These are phyloP conservation scores for Muschampia plurimacula DNA, from an alignment of 2,888 invertebrate species.

Conservation along the genomic window DNA sequence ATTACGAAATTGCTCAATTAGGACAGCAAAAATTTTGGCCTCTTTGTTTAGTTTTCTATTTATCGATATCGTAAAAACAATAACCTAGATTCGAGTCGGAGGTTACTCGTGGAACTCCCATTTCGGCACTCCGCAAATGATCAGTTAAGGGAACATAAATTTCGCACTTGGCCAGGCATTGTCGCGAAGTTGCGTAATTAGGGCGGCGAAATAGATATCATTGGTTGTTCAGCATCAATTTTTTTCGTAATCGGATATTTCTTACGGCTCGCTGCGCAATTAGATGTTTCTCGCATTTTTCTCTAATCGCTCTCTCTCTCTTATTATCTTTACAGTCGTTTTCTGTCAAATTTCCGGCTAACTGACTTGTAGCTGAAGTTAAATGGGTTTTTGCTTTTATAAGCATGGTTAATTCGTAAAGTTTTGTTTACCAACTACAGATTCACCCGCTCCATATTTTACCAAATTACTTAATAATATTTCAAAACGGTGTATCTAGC, in stretches of 20 bases:
- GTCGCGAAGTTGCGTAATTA: constrained; percentile 48
- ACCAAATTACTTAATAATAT: too few relatives aligned
- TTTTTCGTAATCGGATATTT: constrained; percentile 47
- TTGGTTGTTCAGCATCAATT: constrained; percentile 45
- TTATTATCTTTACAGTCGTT: background rate
- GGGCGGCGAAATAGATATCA: constrained; percentile 45
- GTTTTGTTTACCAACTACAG: too few relatives aligned
- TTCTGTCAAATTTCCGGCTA: background rate
- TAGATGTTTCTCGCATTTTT: constrained; percentile 24
- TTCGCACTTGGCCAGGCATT: constrained; percentile 34
- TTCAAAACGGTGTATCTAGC: too few relatives aligned
- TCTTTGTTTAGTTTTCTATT: background rate
- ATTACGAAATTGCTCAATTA: background rate
- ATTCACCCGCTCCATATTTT: too few relatives aligned
- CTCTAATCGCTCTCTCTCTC: background rate
- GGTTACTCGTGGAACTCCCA: background rate
- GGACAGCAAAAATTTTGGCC: background rate
- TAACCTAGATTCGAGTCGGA: background rate
- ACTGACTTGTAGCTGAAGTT: background rate
- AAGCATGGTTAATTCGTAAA: background rate
- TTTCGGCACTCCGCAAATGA: constrained; percentile 11
- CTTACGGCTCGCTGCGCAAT: constrained; percentile 39
- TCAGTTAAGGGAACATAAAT: constrained; percentile 18
- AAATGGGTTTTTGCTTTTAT: background rate
- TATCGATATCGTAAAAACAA: constrained; percentile 3